phyloP scores from a whole-genome alignment of 2,888 invertebrate species.

The Mellilla xanthometata region DNA sequence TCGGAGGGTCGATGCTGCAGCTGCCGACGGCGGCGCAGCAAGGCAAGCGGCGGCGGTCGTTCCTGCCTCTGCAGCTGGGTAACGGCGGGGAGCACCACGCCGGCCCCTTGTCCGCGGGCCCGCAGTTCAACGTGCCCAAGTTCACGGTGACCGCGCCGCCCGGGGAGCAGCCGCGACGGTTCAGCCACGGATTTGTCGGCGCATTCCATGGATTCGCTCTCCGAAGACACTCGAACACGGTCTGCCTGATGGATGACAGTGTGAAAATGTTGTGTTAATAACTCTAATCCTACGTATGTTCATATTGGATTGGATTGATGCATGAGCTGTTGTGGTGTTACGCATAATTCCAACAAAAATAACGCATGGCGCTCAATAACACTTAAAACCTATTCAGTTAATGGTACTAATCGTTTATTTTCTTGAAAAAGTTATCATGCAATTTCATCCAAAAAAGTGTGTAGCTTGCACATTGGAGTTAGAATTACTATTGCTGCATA shows the following conservation, averaged over 20 bases:
- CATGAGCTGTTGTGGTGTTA: slow-evolving; percentile 31
- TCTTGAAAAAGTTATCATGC: neutral
- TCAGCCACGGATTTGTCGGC: slow-evolving; percentile 73
- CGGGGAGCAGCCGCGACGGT: slow-evolving; percentile 72
- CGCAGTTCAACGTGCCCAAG: slow-evolving; percentile 78
- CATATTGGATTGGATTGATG: slow-evolving; percentile 18
- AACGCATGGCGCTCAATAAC: slow-evolving; percentile 4
- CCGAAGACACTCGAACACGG: slow-evolving; percentile 86
- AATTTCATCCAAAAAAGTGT: neutral
- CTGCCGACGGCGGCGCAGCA: slow-evolving; percentile 45
- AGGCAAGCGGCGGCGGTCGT: slow-evolving; percentile 78
- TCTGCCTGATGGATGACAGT: slow-evolving; percentile 74
- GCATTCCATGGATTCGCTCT: slow-evolving; percentile 85
- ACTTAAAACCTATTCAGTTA: neutral
- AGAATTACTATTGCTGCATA: neutral
- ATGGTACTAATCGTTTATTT: no score
- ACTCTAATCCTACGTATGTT: slow-evolving; percentile 25
- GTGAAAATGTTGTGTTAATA: slow-evolving; percentile 51
- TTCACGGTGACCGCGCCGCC: slow-evolving; percentile 80
- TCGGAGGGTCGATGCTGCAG: slow-evolving; percentile 63
- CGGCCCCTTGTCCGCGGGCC: slow-evolving; percentile 71
- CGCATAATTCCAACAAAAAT: slow-evolving; percentile 19
- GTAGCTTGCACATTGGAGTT: neutral
- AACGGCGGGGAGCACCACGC: slow-evolving; percentile 40
- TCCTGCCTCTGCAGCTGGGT: slow-evolving; percentile 82